These are phyloP conservation scores for Stratiomys singularior DNA, from an alignment of 2,888 invertebrate species.

Conservation along the genomic window DNA sequence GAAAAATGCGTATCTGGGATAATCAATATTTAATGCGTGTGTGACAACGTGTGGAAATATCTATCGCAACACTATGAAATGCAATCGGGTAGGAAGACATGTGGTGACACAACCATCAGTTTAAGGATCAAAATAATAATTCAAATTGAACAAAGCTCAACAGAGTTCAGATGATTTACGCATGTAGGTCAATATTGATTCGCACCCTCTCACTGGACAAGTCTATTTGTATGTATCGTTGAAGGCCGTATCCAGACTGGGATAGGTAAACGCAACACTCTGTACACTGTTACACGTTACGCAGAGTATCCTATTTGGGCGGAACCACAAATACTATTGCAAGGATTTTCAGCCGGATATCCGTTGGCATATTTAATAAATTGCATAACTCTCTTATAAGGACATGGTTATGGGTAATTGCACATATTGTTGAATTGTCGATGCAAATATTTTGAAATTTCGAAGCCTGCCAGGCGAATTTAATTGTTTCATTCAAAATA, in stretches of 20 bases:
- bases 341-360: not conserved
- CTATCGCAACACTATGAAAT: too few relatives aligned
- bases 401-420: not conserved
- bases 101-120: not conserved
- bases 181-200: conserved; percentile 49
- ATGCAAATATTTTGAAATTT: too few relatives aligned
- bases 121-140: conserved; percentile 12
- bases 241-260: not conserved
- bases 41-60: too few relatives aligned
- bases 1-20: too few relatives aligned
- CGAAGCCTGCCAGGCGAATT: too few relatives aligned
- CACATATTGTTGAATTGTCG: too few relatives aligned
- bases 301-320: not conserved
- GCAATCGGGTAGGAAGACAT: not conserved
- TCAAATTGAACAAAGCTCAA: not conserved
- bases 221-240: not conserved
- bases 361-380: not conserved
- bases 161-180: conserved; percentile 42
- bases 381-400: not conserved
- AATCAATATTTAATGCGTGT: too few relatives aligned
- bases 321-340: conserved; percentile 4
- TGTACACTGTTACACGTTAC: not conserved
- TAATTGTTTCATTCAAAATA: too few relatives aligned
- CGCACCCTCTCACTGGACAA: not conserved
- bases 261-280: not conserved